Base-by-base conservation (phyloP, 2,888 invertebrate genomes). In the Formica aserva region DNA sequence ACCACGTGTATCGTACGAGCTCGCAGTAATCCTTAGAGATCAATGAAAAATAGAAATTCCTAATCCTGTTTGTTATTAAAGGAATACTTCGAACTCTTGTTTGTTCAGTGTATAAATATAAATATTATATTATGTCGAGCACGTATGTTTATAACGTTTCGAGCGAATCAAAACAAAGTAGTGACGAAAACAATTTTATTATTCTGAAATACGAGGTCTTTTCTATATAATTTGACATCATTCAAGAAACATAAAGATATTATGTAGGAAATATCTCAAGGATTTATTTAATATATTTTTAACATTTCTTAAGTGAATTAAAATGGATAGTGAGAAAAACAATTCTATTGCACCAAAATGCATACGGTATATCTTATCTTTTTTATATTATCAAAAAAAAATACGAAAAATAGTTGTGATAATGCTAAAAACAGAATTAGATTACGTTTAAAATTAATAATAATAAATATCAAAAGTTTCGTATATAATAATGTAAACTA, bases 21-120 rank as follows among this genome's bases (percentile, higher is more conserved):
- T 48, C 55, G 3, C n/a, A 13, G 29, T 38, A 8, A 75, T n/a
- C 29, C 32, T 65, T 18, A 15, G 18, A 35, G 26, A 3, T 65
- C 66, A 66, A 75, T 65, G 32, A 22, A 65, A 75, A 22, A 11
- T 29, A 29, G 62, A 41, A 41, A 74, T 74, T 60, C 74, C 41
- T 74, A 13, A 60, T 8, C 9, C 5, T 35, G 29, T 67, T 45
- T 71, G 38, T 11, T 18, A n/a, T 6, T 55, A 29, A 41, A 18
- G 41, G 29, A 41, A 26, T 15, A 57, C 4, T 57, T 22, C 3
- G 22, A 22, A 29, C 74, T 57, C 18, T 26, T 62, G 15, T 62
- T 29, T 41, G 22, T 13, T 8, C 52, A 4, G 1, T 8, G 22
- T 52, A 57, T 29, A 74, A 74, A 41, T 15, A 41, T 38, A 9